phyloP scores from a whole-genome alignment of 1,140 invertebrate genomes.

The Leguminivora glycinivorella region DNA sequence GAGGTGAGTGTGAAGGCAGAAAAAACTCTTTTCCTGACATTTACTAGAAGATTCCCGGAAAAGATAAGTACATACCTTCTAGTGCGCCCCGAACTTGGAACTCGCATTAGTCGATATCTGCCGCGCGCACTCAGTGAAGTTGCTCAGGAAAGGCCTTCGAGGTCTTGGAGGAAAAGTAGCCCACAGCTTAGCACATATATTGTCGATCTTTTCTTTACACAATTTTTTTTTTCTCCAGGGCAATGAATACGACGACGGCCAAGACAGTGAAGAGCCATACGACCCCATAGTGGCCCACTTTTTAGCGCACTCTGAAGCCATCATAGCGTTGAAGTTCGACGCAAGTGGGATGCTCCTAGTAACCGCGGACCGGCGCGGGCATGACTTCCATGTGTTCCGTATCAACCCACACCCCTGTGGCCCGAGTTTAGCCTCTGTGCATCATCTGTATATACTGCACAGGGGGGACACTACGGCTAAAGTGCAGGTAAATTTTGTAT shows the following conservation, averaged over 20 bases:
- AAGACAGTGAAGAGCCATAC: conserved; percentile 76
- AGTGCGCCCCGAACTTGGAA: too few species aligned
- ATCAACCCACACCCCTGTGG: conserved; percentile 95
- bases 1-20: conserved; percentile 76
- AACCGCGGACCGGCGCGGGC: conserved; percentile 95
- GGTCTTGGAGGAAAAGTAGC: too few species aligned
- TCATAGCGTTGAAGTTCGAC: conserved; percentile 95
- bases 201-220: background rate
- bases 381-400: conserved; percentile 97
- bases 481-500: conserved; percentile 80
- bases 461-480: conserved; percentile 91
- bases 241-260: conserved; percentile 80
- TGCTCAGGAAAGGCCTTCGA: too few species aligned
- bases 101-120: too few species aligned
- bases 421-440: conserved; percentile 92
- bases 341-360: conserved; percentile 94
- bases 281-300: conserved; percentile 95
- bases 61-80: too few species aligned
- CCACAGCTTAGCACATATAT: too few species aligned
- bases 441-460: conserved; percentile 97
- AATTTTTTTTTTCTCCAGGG: conserved; percentile 55
- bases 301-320: conserved; percentile 93
- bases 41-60: too few species aligned
- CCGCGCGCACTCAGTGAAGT: too few species aligned
- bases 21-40: too few species aligned